Conservation (phyloP, 1,140 invertebrate genomes). For the Trichonephila clavata region DNA sequence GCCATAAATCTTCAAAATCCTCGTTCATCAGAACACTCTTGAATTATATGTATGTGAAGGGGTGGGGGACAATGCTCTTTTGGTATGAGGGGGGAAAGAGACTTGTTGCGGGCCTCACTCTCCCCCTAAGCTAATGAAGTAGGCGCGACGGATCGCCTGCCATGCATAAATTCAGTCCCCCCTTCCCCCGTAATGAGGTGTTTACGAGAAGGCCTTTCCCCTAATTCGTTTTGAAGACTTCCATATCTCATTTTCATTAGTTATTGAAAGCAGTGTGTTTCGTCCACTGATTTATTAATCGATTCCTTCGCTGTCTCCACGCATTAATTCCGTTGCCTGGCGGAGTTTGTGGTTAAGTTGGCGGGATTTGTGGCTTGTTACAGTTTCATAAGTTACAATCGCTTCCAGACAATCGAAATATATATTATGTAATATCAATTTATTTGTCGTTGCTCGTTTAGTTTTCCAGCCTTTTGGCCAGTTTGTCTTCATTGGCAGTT, state of each 20-base stretch:
- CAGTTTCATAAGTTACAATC: too few species aligned
- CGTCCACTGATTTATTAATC: slow-evolving; percentile 16
- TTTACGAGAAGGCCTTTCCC: slow-evolving; percentile 26
- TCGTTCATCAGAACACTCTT: background rate
- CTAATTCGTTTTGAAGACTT: slow-evolving; percentile 35
- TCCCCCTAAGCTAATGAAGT: slow-evolving; percentile 10
- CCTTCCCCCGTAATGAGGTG: background rate
- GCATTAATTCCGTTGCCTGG: too few species aligned
- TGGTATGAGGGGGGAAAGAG: background rate
- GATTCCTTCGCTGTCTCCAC: background rate
- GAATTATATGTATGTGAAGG: background rate
- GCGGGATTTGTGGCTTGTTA: too few species aligned
- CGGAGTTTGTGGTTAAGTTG: too few species aligned
- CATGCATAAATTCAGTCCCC: background rate
- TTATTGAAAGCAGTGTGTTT: slow-evolving; percentile 10
- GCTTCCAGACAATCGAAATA: too few species aligned
- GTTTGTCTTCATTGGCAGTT: too few species aligned
- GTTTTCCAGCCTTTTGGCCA: too few species aligned
- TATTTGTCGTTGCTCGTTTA: too few species aligned
- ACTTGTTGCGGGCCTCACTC: background rate
- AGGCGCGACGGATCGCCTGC: background rate
- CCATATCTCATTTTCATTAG: slow-evolving; percentile 35
- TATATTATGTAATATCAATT: too few species aligned
- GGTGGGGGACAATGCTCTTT: background rate
- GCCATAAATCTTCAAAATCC: slow-evolving; percentile 2